Evolutionary conservation across 2,888 invertebrate species (phyloP).

Genomic region (Galeopsomyia nigrocyanea): DNA sequence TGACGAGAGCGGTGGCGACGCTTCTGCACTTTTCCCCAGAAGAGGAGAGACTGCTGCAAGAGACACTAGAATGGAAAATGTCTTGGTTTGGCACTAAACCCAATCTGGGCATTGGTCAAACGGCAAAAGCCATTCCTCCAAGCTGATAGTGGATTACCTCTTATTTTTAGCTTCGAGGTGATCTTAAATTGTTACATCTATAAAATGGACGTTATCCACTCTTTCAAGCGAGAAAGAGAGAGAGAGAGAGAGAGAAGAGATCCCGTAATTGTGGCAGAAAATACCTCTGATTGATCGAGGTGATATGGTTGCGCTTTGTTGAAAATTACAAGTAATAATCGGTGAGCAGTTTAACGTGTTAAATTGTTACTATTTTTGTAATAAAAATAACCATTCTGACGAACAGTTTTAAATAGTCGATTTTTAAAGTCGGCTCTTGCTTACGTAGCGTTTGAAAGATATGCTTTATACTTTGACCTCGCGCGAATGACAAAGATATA

Average conservation of each 20-base stretch:
- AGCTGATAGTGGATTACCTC: slow-evolving; percentile 71
- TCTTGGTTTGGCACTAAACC: slow-evolving; percentile 80
- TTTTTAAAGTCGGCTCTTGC: slow-evolving; percentile 2
- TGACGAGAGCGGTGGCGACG: slow-evolving; percentile 89
- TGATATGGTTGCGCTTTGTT: slow-evolving; percentile 28
- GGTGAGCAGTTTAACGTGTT: slow-evolving; percentile 29
- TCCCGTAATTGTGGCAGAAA: slow-evolving; percentile 18
- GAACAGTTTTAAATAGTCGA: slow-evolving; percentile 6
- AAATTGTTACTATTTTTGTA: slow-evolving; percentile 44
- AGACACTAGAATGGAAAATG: slow-evolving; percentile 82
- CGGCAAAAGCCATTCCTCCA: slow-evolving; percentile 72
- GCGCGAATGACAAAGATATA: slow-evolving; percentile 12
- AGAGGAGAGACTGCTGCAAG: slow-evolving; percentile 87
- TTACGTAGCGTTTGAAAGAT: slow-evolving; percentile 3
- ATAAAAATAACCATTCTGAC: slow-evolving; percentile 23
- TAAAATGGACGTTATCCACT: slow-evolving; percentile 12
- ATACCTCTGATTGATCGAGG: slow-evolving; percentile 21
- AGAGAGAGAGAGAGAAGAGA: not conserved
- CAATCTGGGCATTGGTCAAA: slow-evolving; percentile 72
- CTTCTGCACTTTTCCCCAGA: slow-evolving; percentile 86
- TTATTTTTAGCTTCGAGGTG: slow-evolving; percentile 22
- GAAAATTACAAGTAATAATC: slow-evolving; percentile 11
- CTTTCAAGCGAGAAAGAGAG: slow-evolving; percentile 28
- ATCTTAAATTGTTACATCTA: slow-evolving; percentile 33
- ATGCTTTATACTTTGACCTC: slow-evolving; percentile 24